phyloP scores from a whole-genome alignment of 2,888 invertebrate genomes.

The Lepidochitona cinerea region DNA sequence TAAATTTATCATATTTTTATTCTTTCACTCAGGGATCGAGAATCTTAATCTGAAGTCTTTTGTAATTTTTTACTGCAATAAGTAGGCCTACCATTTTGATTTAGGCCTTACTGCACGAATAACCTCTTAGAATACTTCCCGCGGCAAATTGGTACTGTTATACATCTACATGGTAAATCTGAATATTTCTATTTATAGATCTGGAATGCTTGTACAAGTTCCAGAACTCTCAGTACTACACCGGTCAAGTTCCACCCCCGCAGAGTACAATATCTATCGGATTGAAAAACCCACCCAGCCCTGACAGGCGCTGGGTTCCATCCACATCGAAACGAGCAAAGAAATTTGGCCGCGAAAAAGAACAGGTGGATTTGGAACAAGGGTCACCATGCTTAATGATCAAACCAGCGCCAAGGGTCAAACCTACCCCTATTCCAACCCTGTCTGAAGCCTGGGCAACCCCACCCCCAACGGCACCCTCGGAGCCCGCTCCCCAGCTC shows the following conservation, averaged over 20 bases:
- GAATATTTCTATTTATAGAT: conserved; percentile 45
- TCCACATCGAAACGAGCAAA: background rate
- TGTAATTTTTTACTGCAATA: background rate
- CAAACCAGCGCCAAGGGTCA: background rate
- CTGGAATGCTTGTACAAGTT: conserved; percentile 51
- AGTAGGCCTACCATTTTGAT: too few relatives aligned
- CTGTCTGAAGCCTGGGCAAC: background rate
- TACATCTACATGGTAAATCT: too few relatives aligned
- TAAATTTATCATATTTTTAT: too few relatives aligned
- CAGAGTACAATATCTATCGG: conserved; percentile 24
- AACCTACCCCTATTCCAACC: conserved; percentile 12
- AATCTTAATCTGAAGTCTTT: background rate
- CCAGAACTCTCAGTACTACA: conserved; percentile 49
- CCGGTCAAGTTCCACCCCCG: conserved; percentile 37
- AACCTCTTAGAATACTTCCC: too few relatives aligned
- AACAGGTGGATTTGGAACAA: background rate
- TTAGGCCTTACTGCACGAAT: too few relatives aligned
- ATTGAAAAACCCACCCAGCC: background rate
- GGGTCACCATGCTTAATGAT: background rate
- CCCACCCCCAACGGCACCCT: background rate
- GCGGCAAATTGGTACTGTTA: too few relatives aligned
- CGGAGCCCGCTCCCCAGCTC: conserved; percentile 10
- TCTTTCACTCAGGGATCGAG: too few relatives aligned
- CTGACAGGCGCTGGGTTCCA: background rate
- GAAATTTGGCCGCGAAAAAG: background rate